These are phyloP conservation scores for Hydrotaea diabolus DNA, from an alignment of 2,888 invertebrate species.

Conservation along the genomic window DNA sequence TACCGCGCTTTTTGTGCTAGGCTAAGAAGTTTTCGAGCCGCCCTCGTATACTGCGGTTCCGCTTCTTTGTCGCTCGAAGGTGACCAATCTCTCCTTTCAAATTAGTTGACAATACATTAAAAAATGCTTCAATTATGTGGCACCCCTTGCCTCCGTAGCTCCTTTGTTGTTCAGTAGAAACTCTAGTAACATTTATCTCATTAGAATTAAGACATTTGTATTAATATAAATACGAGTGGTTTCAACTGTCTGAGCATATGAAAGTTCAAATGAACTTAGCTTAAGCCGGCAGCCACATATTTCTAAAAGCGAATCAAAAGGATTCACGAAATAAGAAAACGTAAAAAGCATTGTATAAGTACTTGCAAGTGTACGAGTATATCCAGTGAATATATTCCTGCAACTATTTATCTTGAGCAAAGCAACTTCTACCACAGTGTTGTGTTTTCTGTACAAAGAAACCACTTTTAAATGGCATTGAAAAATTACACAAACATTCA, in stretches of 20 bases:
- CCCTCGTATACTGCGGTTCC: too few relatives aligned
- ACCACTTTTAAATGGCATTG: constrained; percentile 63
- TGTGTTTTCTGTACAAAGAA: constrained; percentile 14
- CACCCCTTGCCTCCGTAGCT: too few relatives aligned
- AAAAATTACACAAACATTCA: constrained; percentile 64
- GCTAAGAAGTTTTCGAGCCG: too few relatives aligned
- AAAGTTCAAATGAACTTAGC: too few relatives aligned
- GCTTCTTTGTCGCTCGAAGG: too few relatives aligned
- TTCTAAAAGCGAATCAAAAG: constrained; percentile 43
- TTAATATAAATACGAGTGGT: constrained; percentile 41
- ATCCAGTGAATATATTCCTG: not conserved
- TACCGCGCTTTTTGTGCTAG: too few relatives aligned
- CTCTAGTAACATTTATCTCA: not conserved
- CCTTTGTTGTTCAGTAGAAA: too few relatives aligned
- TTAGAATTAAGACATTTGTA: constrained; percentile 62
- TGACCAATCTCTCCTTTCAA: too few relatives aligned
- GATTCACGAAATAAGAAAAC: constrained; percentile 19
- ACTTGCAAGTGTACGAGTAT: too few relatives aligned
- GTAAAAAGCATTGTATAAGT: not conserved
- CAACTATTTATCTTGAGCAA: constrained; percentile 59
- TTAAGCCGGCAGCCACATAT: too few relatives aligned
- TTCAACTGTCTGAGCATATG: constrained; percentile 21
- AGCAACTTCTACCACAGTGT: not conserved
- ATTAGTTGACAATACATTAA: too few relatives aligned
- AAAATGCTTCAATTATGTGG: too few relatives aligned